Conservation (phyloP, 23 tunicate species). For the Diplosoma virens region DNA sequence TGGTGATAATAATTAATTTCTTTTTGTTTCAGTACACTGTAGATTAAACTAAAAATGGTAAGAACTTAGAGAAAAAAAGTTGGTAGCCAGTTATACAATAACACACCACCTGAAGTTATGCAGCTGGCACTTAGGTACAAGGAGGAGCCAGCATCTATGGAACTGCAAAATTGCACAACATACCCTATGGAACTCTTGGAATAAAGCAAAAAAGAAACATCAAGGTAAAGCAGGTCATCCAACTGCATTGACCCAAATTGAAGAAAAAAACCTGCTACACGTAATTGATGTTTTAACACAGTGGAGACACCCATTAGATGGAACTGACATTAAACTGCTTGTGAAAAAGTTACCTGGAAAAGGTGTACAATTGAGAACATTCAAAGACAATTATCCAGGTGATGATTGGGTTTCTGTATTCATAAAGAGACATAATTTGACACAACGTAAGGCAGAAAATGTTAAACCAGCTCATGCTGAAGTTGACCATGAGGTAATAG, state of each 20-base stretch:
- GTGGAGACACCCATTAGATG: constrained; percentile 1
- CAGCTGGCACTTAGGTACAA: background rate
- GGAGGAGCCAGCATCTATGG: constrained; percentile 1
- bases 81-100: constrained; percentile 6
- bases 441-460: constrained; percentile 9
- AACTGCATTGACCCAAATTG: background rate
- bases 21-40: no score
- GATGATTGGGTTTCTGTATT: constrained; percentile 9
- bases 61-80: constrained; percentile 4
- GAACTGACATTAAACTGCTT: constrained; percentile 6
- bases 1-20: no score
- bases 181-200: constrained; percentile 41
- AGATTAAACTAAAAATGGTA: background rate
- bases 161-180: background rate
- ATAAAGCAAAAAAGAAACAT: constrained; percentile 11
- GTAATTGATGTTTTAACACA: background rate
- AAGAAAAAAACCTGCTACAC: constrained; percentile 1
- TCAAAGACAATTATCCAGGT: constrained; percentile 24
- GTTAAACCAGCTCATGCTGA: constrained; percentile 7
- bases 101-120: background rate
- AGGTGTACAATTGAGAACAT: background rate
- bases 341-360: constrained; percentile 15
- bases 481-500: background rate
- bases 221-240: constrained; percentile 21
- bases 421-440: constrained; percentile 5